Base-by-base conservation (phyloP, 1,140 invertebrate genomes). In the Heliconius congener region DNA sequence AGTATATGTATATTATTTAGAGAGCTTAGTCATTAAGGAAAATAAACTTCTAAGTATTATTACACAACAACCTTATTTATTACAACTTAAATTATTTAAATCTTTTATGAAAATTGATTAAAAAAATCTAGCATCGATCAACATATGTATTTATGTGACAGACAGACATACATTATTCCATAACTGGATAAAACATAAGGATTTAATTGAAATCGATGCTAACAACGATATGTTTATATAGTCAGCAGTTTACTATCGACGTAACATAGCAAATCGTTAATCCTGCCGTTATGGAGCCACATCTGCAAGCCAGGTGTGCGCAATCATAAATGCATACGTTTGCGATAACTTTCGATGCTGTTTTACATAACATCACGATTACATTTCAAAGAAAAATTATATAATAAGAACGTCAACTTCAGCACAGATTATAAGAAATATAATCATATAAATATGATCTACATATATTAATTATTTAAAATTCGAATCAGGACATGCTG, bases 301-400 rank as follows among this genome's bases (percentile, higher is more conserved):
- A 88, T 88, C 80, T 86, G 85, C 79, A 80, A 60, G 73, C 86
- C 87, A 93, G 89, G 89, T 91, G 89, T 80, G 85, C 27, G 78
- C 87, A 87, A 91, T 87, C 86, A 88, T 82, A 90, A 87, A 84
- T 85, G 66, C 71, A 78, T 37, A 73, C 55, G 73, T 74, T 76
- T 19, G 60, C 60, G 23, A 76, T 76, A 70, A 71, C 11, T 66
- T 30, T 66, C 60, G 8, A 66, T 30, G 23, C 23, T 66, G 60
- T 66, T 27, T 66, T 66, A 27, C 4, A 66, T 66, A 66, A 66
- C 23, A 27, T 11, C 60, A 66, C 60, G 60, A 66, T 66, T 66
- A 66, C 0, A 66, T 16, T 9, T 27, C 13, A 52, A 52, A 52
- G 18, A 52, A 18, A 52, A 52, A 19, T 52, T 5, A 19, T 19